A percentile compares a stretch with the other conserved stretches of the same genome.
These are phyloP conservation scores for Aporophyla nigra DNA, from an alignment of 2,888 invertebrate genomes.

Conservation along the genomic window DNA sequence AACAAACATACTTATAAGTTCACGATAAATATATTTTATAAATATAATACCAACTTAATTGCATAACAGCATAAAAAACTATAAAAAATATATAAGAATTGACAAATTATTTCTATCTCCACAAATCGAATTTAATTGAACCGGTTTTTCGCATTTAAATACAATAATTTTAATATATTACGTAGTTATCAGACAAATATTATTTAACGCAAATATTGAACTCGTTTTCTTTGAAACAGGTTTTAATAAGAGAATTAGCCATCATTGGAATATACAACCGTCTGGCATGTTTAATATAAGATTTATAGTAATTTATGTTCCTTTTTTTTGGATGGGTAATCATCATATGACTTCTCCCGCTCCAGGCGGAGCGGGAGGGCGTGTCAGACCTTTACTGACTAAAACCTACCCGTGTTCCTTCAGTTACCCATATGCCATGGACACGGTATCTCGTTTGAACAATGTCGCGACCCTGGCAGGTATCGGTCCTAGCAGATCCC, in stretches of 20 bases:
- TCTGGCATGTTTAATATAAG: background rate
- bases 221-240: constrained; percentile 14
- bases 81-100: background rate
- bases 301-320: background rate
- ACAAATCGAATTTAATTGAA: background rate
- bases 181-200: background rate
- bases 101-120: background rate
- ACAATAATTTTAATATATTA: constrained; percentile 28
- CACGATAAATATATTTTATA: background rate
- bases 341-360: no score
- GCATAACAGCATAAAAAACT: background rate
- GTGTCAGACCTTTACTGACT: no score
- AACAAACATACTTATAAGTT: no score
- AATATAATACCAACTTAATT: background rate
- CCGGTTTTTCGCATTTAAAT: constrained; percentile 26
- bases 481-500: no score
- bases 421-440: no score
- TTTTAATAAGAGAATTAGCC: constrained; percentile 13
- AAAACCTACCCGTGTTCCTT: no score
- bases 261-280: constrained; percentile 3
- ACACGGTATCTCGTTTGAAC: no score
- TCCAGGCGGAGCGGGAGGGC: no score
- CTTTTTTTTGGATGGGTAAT: no score
- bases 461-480: no score
- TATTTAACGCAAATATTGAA: background rate